Evolutionary conservation across 2,113 vertebrate genomes (phyloP).

Genomic region (Aramus guarauna): DNA sequence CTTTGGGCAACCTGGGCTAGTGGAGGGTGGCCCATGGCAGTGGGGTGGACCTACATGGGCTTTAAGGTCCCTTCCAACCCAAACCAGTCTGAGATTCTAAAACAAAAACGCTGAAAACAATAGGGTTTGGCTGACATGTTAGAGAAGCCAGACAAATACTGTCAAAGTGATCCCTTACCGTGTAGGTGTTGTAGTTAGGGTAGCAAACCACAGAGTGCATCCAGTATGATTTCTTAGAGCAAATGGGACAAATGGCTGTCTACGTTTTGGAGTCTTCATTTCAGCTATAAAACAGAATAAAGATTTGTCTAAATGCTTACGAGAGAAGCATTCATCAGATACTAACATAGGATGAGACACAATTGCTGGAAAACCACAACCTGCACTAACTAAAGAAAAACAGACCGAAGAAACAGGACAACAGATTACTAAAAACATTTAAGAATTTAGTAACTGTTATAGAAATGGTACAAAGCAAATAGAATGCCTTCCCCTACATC

Average conservation of each 20-base stretch:
- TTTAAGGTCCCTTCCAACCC: too few species aligned
- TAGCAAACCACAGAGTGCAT: conserved; percentile 95
- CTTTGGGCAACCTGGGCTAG: too few species aligned
- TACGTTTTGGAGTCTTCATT: conserved; percentile 86
- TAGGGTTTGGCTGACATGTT: neutral
- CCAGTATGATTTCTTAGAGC: conserved; percentile 94
- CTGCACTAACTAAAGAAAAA: neutral
- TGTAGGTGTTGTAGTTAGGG: conserved; percentile 93
- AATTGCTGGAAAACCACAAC: neutral
- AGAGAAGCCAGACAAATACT: neutral
- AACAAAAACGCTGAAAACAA: neutral
- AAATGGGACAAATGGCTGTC: conserved; percentile 93
- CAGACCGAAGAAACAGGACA: neutral
- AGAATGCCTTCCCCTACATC: neutral
- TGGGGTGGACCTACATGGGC: too few species aligned
- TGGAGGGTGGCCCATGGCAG: too few species aligned
- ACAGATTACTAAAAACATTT: neutral
- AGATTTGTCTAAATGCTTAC: neutral
- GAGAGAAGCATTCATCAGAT: neutral
- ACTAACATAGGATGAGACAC: neutral
- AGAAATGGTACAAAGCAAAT: neutral
- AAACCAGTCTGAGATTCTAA: too few species aligned
- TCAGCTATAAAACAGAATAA: conserved; percentile 62
- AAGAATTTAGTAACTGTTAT: neutral
- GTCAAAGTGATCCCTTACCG: conserved; percentile 72